These are phyloP conservation scores for Aplocera efformata DNA, from an alignment of 2,888 invertebrate genomes.

Conservation along the genomic window DNA sequence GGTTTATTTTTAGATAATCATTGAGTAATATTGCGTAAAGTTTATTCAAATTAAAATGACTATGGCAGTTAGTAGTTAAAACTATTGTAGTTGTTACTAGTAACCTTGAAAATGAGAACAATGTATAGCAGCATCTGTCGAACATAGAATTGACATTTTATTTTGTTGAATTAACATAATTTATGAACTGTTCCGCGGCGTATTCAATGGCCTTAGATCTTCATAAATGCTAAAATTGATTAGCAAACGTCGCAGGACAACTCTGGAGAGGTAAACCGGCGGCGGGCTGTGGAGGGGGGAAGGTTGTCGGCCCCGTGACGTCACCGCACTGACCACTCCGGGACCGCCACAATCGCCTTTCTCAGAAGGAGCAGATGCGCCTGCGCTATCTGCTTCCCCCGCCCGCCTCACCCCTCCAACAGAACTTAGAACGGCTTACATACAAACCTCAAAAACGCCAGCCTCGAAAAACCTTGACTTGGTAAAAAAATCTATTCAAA, in stretches of 20 bases:
- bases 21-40: slow-evolving; percentile 14
- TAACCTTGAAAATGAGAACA: slow-evolving; percentile 21
- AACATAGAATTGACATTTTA: slow-evolving; percentile 8
- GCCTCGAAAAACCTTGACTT: slow-evolving; percentile 32
- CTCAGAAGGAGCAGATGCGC: slow-evolving; percentile 77
- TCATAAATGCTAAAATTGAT: slow-evolving; percentile 36
- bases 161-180: slow-evolving; percentile 20
- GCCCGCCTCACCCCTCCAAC: slow-evolving; percentile 43
- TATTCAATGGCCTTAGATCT: slow-evolving; percentile 29
- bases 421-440: slow-evolving; percentile 37
- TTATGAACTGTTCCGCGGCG: slow-evolving; percentile 27
- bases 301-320: slow-evolving; percentile 79
- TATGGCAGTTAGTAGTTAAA: slow-evolving; percentile 9
- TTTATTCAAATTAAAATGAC: slow-evolving; percentile 13
- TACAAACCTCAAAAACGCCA: slow-evolving; percentile 23
- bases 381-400: slow-evolving; percentile 55
- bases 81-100: too few relatives aligned
- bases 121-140: not conserved
- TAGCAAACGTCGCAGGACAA: slow-evolving; percentile 38
- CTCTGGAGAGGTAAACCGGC: slow-evolving; percentile 28
- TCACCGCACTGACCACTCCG: slow-evolving; percentile 75
- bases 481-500: slow-evolving; percentile 46
- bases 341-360: slow-evolving; percentile 75
- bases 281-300: slow-evolving; percentile 46
- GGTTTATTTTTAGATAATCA: slow-evolving; percentile 7